phyloP scores from a whole-genome alignment of 2,113 vertebrate genomes.

The Lagopus leucura region DNA sequence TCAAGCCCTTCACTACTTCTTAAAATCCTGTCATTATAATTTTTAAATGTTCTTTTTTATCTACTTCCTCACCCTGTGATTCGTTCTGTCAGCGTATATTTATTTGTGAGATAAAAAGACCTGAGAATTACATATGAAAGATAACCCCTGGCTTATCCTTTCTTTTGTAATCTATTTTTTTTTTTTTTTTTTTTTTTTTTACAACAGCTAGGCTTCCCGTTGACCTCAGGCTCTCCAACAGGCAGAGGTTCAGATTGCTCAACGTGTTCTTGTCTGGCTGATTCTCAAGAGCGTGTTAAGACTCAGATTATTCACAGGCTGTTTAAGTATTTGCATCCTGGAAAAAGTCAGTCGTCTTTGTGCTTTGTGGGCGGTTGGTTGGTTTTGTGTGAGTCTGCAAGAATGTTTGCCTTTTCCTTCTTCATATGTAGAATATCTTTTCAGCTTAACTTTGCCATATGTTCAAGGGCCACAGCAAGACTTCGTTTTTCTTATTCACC shows the following conservation, averaged over 20 bases:
- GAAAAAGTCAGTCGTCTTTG: background rate
- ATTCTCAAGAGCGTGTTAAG: background rate
- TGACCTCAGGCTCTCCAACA: background rate
- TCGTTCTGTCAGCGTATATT: background rate
- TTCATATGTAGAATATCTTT: background rate
- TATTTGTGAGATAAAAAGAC: background rate
- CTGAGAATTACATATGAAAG: background rate
- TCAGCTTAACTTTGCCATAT: fast-evolving
- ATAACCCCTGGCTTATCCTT: background rate
- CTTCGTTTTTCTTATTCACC: background rate
- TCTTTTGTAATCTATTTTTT: background rate
- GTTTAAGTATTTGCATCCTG: background rate
- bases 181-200: no score
- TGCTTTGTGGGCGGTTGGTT: background rate
- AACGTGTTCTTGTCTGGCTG: fast-evolving
- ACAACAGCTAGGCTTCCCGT: background rate
- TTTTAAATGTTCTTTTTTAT: background rate
- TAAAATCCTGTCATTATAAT: background rate
- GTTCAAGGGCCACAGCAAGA: background rate
- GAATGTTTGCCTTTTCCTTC: background rate
- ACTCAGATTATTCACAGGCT: background rate
- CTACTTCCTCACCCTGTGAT: background rate
- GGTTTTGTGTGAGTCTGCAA: background rate
- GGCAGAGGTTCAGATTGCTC: background rate
- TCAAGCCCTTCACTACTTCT: background rate